Evolutionary conservation across 2,797 vertebrate species (phyloP), one percentile per base, ranked within the genome.

Genomic region (Sebastes vulpes): DNA sequence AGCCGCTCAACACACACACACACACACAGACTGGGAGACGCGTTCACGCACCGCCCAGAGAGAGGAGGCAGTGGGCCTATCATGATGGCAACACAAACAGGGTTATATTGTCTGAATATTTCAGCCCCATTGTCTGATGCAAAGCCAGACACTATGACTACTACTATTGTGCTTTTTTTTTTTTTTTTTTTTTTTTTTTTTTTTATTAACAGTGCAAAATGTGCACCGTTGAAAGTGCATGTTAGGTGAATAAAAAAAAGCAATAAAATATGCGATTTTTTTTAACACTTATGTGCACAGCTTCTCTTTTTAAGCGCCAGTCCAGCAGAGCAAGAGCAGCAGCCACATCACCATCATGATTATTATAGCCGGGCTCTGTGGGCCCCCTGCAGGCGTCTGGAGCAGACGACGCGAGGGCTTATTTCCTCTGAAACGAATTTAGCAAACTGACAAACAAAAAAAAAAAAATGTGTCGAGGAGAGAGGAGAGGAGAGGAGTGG

Each of bases 301-400:
- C 38, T 0, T 38, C 38, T 42, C 38, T 42, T 42, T 38, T 42
- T 16, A 64, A 64, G 83, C 75, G 23, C 66, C 60, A 46, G 64
- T 75, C 72, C 59, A 21, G 31, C 38, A 42, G 38, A 42, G 38
- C 38, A 42, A 42, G 38, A 42, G 38, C 38, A 48, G 89, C 89
- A 52, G 81, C 79, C 83, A 9, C 53, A 35, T 52, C 79, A 65
- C 84, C 69, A 73, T 18, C 38, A 42, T 42, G 12, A 42, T 42
- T 42, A 42, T 42, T 42, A 42, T 42, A 42, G 38, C 72, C 80
- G 77, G 90, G 84, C 91, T 92, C 9, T 7, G 92, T 89, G 82
- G 82, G 94, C 95, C 95, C 95, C 95, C 95, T 96, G 93, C 93
- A 93, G 95, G 94, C 93, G 92, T 79, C 81, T 86, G 83, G 68